These are phyloP conservation scores for Lonchura striata DNA, from an alignment of 2,113 vertebrate genomes.

Conservation along the genomic window DNA sequence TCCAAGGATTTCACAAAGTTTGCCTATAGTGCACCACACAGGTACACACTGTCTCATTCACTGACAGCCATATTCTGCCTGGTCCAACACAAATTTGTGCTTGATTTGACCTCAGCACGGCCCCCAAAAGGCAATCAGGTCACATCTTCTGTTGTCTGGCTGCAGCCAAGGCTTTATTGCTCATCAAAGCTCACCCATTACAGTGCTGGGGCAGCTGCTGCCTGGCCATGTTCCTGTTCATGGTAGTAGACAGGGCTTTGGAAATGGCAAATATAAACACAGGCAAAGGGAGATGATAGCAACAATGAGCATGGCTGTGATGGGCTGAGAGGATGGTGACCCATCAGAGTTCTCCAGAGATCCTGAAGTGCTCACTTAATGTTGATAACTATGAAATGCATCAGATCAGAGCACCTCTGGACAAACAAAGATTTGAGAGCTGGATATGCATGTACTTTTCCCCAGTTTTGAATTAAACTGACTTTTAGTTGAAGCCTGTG, in stretches of 20 bases:
- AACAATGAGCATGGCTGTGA: accelerated
- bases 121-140: not conserved
- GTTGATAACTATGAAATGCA: not conserved
- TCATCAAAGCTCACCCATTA: not conserved
- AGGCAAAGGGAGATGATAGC: not conserved
- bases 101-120: not conserved
- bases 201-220: not conserved
- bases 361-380: not conserved
- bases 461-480: not conserved
- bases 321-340: not conserved
- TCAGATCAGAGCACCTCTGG: not conserved
- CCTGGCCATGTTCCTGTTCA: not conserved
- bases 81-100: not conserved
- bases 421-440: not conserved
- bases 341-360: not conserved
- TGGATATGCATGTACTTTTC: not conserved
- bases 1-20: not conserved
- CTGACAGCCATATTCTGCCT: not conserved
- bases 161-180: not conserved
- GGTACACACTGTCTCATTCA: not conserved
- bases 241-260: not conserved
- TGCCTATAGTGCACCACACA: not conserved
- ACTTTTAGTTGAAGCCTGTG: not conserved
- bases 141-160: not conserved
- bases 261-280: not conserved